phyloP scores from a whole-genome alignment of 2,113 vertebrate genomes.

The Phrynocephalus versicolor region DNA sequence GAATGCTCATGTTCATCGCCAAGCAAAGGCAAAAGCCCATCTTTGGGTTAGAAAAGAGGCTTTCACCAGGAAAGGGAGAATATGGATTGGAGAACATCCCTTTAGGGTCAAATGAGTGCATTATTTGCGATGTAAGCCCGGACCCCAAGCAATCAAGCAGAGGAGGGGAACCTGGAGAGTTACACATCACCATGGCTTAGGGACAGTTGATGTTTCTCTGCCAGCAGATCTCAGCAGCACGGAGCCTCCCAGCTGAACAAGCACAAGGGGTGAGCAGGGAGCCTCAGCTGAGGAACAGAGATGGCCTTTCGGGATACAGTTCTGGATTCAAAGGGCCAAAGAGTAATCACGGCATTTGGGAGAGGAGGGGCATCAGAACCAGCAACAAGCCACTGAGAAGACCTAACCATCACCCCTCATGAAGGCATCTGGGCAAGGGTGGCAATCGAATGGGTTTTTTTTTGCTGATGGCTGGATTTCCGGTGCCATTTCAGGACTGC shows the following conservation, averaged over 20 bases:
- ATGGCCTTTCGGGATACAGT: neutral
- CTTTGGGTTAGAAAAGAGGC: constrained; percentile 20
- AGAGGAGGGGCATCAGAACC: neutral
- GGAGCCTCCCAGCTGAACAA: too few relatives aligned
- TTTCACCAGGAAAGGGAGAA: constrained; percentile 9
- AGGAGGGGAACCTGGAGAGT: too few relatives aligned
- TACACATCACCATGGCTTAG: too few relatives aligned
- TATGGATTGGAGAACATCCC: constrained; percentile 12
- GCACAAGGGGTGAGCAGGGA: too few relatives aligned
- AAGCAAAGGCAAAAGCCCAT: neutral
- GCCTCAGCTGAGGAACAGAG: neutral
- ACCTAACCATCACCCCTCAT: constrained; percentile 12
- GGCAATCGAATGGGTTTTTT: neutral
- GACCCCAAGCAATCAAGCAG: constrained; percentile 41
- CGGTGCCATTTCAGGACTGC: constrained; percentile 11
- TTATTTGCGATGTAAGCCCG: too few relatives aligned
- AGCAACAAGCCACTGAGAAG: neutral
- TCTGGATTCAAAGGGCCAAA: neutral
- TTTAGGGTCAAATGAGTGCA: too few relatives aligned
- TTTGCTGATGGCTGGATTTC: constrained; percentile 10
- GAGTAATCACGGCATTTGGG: too few relatives aligned
- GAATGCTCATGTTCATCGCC: neutral
- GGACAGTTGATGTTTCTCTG: too few relatives aligned
- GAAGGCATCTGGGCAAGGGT: constrained; percentile 20
- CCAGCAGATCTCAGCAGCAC: too few relatives aligned